These are phyloP conservation scores for Zoroaster sp. DNA, from an alignment of 53 echinoderm and acorn worm species.

Conservation along the genomic window DNA sequence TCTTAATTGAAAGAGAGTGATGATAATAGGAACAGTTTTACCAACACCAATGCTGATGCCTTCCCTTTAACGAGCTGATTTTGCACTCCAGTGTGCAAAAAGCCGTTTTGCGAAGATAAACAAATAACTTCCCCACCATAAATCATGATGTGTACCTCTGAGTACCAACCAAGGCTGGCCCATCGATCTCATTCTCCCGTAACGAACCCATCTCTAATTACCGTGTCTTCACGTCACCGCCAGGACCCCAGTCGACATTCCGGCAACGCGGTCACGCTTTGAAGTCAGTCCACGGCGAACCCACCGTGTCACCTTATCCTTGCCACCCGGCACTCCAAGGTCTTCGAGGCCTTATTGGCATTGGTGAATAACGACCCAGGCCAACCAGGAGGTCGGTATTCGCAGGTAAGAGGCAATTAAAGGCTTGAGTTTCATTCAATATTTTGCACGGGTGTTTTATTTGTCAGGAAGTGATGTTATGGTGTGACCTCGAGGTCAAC, in stretches of 20 bases:
- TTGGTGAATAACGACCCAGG: neutral
- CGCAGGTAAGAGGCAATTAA: conserved; percentile 31
- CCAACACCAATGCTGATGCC: too few species aligned
- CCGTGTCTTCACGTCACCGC: conserved; percentile 26
- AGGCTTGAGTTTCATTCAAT: neutral
- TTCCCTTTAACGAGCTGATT: too few species aligned
- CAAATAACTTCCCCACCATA: conserved; percentile 38
- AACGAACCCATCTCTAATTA: conserved; percentile 46
- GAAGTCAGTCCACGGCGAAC: neutral
- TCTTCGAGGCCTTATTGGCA: neutral
- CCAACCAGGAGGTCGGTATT: neutral
- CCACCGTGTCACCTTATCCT: neutral
- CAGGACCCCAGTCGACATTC: conserved; percentile 15
- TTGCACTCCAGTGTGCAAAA: too few species aligned
- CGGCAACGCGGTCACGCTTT: conserved; percentile 12
- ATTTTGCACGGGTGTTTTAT: neutral
- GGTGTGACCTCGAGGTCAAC: neutral
- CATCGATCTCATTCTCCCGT: conserved; percentile 20
- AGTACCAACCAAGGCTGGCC: neutral
- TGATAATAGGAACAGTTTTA: too few species aligned
- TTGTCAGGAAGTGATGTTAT: neutral
- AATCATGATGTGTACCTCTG: conserved; percentile 3
- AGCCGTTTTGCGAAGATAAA: conserved; percentile 7
- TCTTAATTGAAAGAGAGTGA: too few species aligned
- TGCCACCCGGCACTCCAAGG: neutral